Conservation (phyloP, 2,888 invertebrate genomes). For the Dasypolia templi region DNA sequence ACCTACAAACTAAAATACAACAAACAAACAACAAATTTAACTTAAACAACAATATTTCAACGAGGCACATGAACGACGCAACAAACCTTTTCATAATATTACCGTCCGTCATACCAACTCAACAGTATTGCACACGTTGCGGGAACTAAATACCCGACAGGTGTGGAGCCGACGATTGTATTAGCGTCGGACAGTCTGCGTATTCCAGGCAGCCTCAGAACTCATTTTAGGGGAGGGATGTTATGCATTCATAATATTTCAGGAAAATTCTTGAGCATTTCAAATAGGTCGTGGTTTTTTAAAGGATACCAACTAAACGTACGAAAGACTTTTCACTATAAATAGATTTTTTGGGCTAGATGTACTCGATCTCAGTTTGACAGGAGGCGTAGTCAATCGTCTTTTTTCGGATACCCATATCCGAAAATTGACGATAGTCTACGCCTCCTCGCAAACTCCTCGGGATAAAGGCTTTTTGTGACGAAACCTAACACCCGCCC, state of each 20-base stretch:
- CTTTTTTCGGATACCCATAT: constrained; percentile 17
- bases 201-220: constrained; percentile 33
- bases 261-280: constrained; percentile 19
- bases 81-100: constrained; percentile 18
- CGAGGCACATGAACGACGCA: not conserved
- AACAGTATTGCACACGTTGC: constrained; percentile 6
- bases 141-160: constrained; percentile 37
- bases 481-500: not conserved
- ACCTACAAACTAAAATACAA: no score
- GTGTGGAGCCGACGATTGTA: constrained; percentile 51
- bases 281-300: constrained; percentile 23
- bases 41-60: not conserved
- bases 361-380: constrained; percentile 8
- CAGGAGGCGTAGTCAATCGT: not conserved
- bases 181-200: constrained; percentile 55
- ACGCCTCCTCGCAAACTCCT: not conserved
- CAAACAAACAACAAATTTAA: no score
- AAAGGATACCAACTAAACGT: constrained; percentile 4
- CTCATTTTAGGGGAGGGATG: constrained; percentile 33
- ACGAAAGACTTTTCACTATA: not conserved
- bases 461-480: constrained; percentile 3
- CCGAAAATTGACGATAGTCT: not conserved
- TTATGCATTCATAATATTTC: constrained; percentile 50
- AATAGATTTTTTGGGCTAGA: not conserved
- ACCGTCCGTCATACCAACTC: constrained; percentile 1